Percentiles rank a stretch among this genome's conserved stretches.
These are phyloP conservation scores for Furcifer pardalis DNA, from an alignment of 2,797 vertebrate genomes.

Conservation along the genomic window DNA sequence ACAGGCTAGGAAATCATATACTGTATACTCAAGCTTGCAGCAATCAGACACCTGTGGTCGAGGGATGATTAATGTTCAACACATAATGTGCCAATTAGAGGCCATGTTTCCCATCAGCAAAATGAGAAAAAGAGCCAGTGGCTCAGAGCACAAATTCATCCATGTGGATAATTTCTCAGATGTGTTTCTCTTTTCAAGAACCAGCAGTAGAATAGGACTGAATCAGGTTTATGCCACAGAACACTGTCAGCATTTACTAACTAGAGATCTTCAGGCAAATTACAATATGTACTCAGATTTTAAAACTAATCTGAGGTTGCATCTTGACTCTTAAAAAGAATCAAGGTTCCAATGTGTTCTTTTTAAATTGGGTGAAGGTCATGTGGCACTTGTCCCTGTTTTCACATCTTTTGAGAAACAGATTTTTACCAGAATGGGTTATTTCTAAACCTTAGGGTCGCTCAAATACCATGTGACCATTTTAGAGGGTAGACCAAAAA, in stretches of 20 bases:
- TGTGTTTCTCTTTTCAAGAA: not conserved
- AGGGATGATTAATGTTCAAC: not conserved
- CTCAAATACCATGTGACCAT: no score
- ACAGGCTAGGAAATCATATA: slow-evolving; percentile 15
- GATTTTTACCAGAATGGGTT: no score
- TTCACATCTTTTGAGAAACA: no score
- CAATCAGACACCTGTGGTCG: fast-evolving
- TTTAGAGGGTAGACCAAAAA: no score
- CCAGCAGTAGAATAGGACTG: slow-evolving; percentile 26
- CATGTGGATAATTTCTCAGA: slow-evolving; percentile 21
- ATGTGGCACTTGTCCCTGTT: no score
- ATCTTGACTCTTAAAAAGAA: no score
- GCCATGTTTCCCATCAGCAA: not conserved
- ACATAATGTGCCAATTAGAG: not conserved
- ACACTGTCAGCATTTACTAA: not conserved
- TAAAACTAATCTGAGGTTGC: slow-evolving; percentile 5
- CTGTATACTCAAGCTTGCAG: not conserved
- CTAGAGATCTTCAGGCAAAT: slow-evolving; percentile 14
- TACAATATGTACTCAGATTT: slow-evolving; percentile 25
- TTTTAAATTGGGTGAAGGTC: no score
- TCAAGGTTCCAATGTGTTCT: no score
- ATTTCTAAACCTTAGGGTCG: no score
- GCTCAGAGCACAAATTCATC: slow-evolving; percentile 12
- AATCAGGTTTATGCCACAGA: not conserved
- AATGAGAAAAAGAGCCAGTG: not conserved